Conservation (phyloP, 2,888 invertebrate genomes). For the Rotaria socialis region DNA sequence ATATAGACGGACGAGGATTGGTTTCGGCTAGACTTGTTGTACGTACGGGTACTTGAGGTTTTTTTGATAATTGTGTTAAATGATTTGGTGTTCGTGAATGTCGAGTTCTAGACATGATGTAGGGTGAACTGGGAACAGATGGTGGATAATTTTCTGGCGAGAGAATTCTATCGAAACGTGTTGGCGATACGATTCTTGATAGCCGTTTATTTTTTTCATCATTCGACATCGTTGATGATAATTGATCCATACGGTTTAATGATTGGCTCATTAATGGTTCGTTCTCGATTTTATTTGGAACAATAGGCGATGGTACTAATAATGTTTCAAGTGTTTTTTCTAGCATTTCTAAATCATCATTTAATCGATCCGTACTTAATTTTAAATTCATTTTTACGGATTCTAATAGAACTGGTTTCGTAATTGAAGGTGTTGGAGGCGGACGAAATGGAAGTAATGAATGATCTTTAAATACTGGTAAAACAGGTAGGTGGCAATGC, state of each 20-base stretch:
- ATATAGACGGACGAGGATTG: not conserved
- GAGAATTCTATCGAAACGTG: conserved; percentile 33
- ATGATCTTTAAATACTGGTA: not conserved
- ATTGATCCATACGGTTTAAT: not conserved
- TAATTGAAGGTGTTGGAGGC: not conserved
- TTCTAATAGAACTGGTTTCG: not conserved
- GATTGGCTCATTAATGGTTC: not conserved
- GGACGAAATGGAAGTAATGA: not conserved
- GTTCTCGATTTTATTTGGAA: not conserved
- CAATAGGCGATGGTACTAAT: not conserved
- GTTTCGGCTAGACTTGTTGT: conserved; percentile 17
- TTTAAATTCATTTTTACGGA: not conserved
- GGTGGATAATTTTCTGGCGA: not conserved
- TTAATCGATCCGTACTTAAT: conserved; percentile 11
- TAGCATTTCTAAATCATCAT: conserved; percentile 23
- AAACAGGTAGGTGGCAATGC: conserved; percentile 1
- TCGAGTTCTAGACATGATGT: not conserved
- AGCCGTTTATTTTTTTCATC: conserved; percentile 43
- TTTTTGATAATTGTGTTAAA: not conserved
- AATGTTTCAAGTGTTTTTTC: conserved; percentile 18
- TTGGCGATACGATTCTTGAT: conserved; percentile 45
- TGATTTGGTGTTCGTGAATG: not conserved
- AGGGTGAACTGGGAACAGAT: conserved; percentile 5
- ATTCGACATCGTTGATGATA: conserved; percentile 27
- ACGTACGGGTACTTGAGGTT: not conserved